Evolutionary conservation across 1,140 invertebrate species (phyloP).

Genomic region (silkworm (Bombyx mori)): ASM3026992v2 NC_085128.1:7046501-7047000

Average conservation of each 20-base stretch:
- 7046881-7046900: constrained; percentile 42
- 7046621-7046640: too few relatives aligned
- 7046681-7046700: too few relatives aligned
- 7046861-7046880: constrained; percentile 58
- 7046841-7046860: constrained; percentile 50
- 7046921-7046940: not conserved
- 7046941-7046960: not conserved
- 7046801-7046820: constrained; percentile 57
- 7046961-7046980: constrained; percentile 42
- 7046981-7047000: constrained; percentile 46
- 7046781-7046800: constrained; percentile 9
- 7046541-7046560: too few relatives aligned
- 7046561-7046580: too few relatives aligned
- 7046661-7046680: too few relatives aligned
- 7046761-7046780: not conserved
- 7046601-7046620: too few relatives aligned
- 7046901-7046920: not conserved
- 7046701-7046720: too few relatives aligned
- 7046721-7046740: too few relatives aligned
- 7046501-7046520: too few relatives aligned
- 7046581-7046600: too few relatives aligned
- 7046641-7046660: too few relatives aligned
- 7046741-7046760: not conserved
- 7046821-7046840: constrained; percentile 55
- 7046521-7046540: too few relatives aligned